Evolutionary conservation across 2,113 vertebrate species (phyloP).

Genomic region (Actinemys pallida): DNA sequence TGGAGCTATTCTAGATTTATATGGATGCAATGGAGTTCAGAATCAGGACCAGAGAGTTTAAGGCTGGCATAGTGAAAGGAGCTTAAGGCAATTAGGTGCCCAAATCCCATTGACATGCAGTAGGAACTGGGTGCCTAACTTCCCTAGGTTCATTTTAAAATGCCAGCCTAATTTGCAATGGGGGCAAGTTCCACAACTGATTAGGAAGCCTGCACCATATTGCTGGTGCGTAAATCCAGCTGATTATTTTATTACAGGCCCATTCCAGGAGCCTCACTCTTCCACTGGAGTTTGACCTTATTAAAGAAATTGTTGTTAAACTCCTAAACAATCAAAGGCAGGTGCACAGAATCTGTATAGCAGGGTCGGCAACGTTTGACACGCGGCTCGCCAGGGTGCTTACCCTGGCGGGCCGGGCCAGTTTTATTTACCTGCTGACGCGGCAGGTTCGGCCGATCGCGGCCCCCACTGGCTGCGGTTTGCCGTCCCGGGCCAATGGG

Average conservation of each 20-base stretch:
- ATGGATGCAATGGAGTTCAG: no score
- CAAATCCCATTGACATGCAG: neutral
- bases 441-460: no score
- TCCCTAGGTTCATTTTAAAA: neutral
- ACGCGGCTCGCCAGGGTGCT: no score
- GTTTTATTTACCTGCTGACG: no score
- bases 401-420: no score
- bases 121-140: neutral
- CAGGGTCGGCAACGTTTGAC: no score
- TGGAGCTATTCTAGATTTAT: neutral
- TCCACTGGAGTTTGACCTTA: neutral
- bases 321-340: neutral
- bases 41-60: neutral
- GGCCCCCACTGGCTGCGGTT: no score
- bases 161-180: neutral
- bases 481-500: no score
- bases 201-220: neutral
- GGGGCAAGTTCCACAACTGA: neutral
- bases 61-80: fast-evolving
- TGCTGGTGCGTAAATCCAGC: neutral
- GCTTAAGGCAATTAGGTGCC: neutral
- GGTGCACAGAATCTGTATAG: fast-evolving
- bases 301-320: neutral
- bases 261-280: neutral
- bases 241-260: neutral